A percentile compares a stretch with the other conserved stretches of the same genome.
These are phyloP conservation scores for Neodiprion fabricii DNA, from an alignment of 1,140 invertebrate genomes.

Conservation along the genomic window DNA sequence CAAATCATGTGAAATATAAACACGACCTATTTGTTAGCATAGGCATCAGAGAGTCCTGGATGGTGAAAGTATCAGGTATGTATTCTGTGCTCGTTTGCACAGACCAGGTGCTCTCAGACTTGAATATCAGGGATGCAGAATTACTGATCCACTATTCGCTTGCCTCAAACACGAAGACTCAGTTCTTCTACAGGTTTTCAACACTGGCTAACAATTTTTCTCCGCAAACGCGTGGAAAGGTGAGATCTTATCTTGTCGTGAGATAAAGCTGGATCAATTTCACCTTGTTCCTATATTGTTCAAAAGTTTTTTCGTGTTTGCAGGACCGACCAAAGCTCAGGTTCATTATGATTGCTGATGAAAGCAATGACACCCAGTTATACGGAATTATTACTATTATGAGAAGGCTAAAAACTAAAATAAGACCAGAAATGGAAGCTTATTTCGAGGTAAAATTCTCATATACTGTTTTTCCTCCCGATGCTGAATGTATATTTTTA, in stretches of 20 bases:
- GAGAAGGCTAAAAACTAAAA: conserved; percentile 40
- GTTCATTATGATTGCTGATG: conserved; percentile 51
- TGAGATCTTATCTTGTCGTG: conserved; percentile 22
- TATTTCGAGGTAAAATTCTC: conserved; percentile 35
- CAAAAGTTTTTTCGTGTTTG: conserved; percentile 26
- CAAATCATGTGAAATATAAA: not conserved
- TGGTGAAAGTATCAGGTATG: conserved; percentile 34
- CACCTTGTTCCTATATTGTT: conserved; percentile 3
- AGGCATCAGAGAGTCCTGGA: conserved; percentile 46
- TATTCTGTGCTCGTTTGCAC: conserved; percentile 55
- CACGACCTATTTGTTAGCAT: not conserved
- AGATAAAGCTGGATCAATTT: not conserved
- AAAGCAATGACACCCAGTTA: conserved; percentile 48
- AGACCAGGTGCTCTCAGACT: conserved; percentile 48
- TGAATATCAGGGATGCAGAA: conserved; percentile 49
- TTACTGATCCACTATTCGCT: conserved; percentile 58
- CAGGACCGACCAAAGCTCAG: conserved; percentile 39
- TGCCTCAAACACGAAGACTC: conserved; percentile 40
- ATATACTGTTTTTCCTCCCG: too few relatives aligned
- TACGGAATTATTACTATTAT: conserved; percentile 47
- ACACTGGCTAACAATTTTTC: conserved; percentile 48
- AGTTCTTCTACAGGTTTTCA: conserved; percentile 55
- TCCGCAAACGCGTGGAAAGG: conserved; percentile 31
- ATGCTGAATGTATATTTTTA: not conserved
- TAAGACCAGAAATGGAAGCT: conserved; percentile 35